phyloP scores from a whole-genome alignment of 2,888 invertebrate species.

The Philopedon plagiatum region DNA sequence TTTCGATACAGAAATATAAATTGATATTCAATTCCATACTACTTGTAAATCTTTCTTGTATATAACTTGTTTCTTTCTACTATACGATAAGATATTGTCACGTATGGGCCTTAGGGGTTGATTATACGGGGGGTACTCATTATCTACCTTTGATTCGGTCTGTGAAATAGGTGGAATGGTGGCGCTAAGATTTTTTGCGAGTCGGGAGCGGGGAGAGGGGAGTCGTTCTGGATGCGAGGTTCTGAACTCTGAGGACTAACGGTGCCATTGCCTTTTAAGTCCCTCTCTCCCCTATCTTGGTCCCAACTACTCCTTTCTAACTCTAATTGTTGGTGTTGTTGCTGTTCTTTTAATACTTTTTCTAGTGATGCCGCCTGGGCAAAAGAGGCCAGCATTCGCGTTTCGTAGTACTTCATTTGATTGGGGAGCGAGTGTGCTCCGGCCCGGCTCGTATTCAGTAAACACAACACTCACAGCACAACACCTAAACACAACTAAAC shows the following conservation, averaged over 20 bases:
- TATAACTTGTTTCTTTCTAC: no score
- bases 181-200: conserved; percentile 65
- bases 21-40: no score
- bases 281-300: conserved; percentile 66
- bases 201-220: conserved; percentile 64
- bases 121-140: conserved; percentile 57
- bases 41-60: no score
- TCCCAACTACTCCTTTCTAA: conserved; percentile 70
- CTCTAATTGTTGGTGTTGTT: conserved; percentile 70
- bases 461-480: conserved; percentile 68
- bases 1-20: no score
- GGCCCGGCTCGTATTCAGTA: conserved; percentile 51
- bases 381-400: conserved; percentile 68
- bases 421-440: conserved; percentile 25
- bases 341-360: conserved; percentile 74
- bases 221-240: conserved; percentile 65
- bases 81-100: no score
- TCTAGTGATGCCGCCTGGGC: conserved; percentile 73
- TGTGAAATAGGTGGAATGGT: conserved; percentile 60
- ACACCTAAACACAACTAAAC: conserved; percentile 71
- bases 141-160: conserved; percentile 56
- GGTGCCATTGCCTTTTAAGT: conserved; percentile 67
- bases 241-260: conserved; percentile 65
- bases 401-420: conserved; percentile 68
- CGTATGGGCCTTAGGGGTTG: no score